These are phyloP conservation scores for Tetrao urogallus DNA, from an alignment of 2,113 vertebrate genomes.

Conservation along the genomic window DNA sequence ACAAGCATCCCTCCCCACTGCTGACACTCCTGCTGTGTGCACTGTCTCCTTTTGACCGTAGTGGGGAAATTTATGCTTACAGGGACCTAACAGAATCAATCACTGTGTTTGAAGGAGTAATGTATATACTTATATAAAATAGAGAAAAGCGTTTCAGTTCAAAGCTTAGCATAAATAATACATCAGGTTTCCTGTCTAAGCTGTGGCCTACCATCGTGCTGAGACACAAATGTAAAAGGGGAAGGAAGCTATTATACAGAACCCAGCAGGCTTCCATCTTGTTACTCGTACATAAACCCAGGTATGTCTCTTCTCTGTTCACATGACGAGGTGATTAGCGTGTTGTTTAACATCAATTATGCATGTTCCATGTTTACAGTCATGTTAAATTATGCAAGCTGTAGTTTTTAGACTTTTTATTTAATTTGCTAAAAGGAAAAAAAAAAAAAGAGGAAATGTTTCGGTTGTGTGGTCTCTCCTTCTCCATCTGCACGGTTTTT, in stretches of 20 bases:
- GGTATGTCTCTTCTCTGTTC: neutral
- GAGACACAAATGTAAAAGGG: conserved; percentile 9
- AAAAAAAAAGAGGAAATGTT: neutral
- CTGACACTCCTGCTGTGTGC: rapidly evolving
- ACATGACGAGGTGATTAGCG: conserved; percentile 63
- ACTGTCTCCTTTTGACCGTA: neutral
- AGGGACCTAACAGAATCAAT: neutral
- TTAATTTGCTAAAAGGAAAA: conserved; percentile 1
- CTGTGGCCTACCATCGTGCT: conserved; percentile 22
- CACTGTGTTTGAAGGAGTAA: neutral
- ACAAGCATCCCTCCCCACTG: rapidly evolving
- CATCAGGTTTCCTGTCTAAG: conserved; percentile 40
- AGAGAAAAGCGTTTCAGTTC: conserved; percentile 23
- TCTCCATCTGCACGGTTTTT: neutral
- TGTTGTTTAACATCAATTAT: conserved; percentile 68
- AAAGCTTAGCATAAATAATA: conserved; percentile 57
- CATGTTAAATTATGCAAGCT: conserved; percentile 66
- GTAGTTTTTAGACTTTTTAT: conserved; percentile 44
- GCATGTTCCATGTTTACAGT: conserved; percentile 57
- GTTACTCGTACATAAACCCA: conserved; percentile 57
- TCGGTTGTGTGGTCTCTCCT: neutral
- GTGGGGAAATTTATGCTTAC: neutral
- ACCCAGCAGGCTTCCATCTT: conserved; percentile 50
- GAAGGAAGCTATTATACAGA: neutral
- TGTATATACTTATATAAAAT: conserved; percentile 31